Conservation (phyloP, 2,888 invertebrate genomes). For the Drosophila eohydei region DNA sequence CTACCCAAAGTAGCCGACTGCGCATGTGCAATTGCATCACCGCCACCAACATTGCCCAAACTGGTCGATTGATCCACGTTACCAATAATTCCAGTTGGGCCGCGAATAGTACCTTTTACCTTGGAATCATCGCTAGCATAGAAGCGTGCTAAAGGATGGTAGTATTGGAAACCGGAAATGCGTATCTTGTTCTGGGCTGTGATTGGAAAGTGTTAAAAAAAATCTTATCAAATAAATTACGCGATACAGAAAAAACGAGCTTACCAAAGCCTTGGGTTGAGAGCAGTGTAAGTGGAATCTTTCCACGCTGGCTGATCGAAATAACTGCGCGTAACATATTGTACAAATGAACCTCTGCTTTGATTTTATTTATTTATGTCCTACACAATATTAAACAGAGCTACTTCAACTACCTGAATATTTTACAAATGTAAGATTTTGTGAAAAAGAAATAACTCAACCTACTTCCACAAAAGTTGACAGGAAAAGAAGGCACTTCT, state of each 20-base stretch:
- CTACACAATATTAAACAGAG: constrained; percentile 26
- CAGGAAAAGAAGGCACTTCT: constrained; percentile 28
- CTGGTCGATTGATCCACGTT: constrained; percentile 7
- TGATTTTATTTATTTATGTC: constrained; percentile 6
- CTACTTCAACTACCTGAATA: constrained; percentile 28
- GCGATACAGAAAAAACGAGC: not conserved
- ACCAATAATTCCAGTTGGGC: constrained; percentile 31
- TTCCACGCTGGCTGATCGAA: constrained; percentile 26
- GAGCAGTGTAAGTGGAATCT: constrained; percentile 7
- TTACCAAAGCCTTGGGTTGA: constrained; percentile 28
- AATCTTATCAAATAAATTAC: not conserved
- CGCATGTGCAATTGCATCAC: constrained; percentile 6
- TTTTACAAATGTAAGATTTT: constrained; percentile 20
- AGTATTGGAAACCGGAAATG: not conserved
- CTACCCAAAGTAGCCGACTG: constrained; percentile 19
- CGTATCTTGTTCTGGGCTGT: constrained; percentile 9
- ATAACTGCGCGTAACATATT: constrained; percentile 42
- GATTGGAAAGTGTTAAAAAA: not conserved
- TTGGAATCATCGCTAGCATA: constrained; percentile 33
- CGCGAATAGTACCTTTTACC: constrained; percentile 21
- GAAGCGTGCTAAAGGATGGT: constrained; percentile 28
- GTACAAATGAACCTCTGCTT: constrained; percentile 4
- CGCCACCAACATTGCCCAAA: not conserved
- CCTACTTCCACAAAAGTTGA: constrained; percentile 39
- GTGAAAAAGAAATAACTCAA: not conserved